phyloP scores from a whole-genome alignment of 2,797 vertebrate genomes.

The Intellagama lesueurii region DNA sequence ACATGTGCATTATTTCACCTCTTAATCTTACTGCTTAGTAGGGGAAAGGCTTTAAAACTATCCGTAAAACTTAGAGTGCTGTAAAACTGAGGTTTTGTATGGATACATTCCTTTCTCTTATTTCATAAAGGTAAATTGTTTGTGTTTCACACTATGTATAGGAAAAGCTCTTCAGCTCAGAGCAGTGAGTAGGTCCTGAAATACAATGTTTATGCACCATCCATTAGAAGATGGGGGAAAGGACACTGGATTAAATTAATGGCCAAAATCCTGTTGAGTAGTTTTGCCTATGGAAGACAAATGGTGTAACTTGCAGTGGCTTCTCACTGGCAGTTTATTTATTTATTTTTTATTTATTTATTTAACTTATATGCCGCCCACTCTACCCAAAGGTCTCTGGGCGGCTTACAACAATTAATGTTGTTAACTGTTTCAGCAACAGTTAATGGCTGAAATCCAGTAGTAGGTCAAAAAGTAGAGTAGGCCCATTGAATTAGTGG shows the following conservation, averaged over 20 bases:
- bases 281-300: too few species aligned
- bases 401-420: too few species aligned
- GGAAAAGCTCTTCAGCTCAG: not conserved
- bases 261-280: too few species aligned
- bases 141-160: not conserved
- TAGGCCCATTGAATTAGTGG: too few species aligned
- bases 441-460: too few species aligned
- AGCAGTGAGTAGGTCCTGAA: not conserved
- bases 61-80: not conserved
- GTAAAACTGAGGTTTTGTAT: not conserved
- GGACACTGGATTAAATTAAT: not conserved
- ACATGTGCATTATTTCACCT: not conserved
- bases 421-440: too few species aligned
- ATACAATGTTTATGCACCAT: not conserved
- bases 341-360: too few species aligned
- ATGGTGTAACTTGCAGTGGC: too few species aligned
- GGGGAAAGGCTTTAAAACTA: not conserved
- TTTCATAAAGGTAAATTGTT: not conserved
- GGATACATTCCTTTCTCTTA: not conserved
- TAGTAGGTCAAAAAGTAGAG: too few species aligned
- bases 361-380: too few species aligned
- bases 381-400: too few species aligned
- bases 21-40: conserved; percentile 13
- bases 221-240: not conserved
- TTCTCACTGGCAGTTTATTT: too few species aligned